Evolutionary conservation across 1,140 invertebrate genomes (phyloP).

Genomic region (Lerema accius): DNA sequence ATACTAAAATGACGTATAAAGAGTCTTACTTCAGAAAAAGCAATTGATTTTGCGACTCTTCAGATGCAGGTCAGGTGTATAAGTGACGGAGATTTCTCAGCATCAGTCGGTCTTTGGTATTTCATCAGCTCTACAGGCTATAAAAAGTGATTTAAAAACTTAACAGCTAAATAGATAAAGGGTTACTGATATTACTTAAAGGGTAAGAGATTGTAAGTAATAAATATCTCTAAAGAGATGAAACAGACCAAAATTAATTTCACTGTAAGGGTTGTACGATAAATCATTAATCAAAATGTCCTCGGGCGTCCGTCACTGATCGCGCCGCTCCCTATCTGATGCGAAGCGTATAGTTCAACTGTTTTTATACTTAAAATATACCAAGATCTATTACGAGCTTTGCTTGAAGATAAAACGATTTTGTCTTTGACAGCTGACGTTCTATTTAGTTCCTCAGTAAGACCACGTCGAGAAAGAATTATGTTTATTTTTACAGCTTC

Average conservation of each 20-base stretch:
- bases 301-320: constrained; percentile 39
- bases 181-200: too few relatives aligned
- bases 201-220: too few relatives aligned
- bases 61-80: too few relatives aligned
- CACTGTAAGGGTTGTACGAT: constrained; percentile 53
- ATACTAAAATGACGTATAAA: too few relatives aligned
- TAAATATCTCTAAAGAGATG: constrained; percentile 38
- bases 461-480: constrained; percentile 10
- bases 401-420: constrained; percentile 45
- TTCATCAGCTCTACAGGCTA: too few relatives aligned
- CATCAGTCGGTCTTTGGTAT: too few relatives aligned
- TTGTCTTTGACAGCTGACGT: constrained; percentile 38
- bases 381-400: constrained; percentile 52
- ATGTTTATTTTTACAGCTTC: constrained; percentile 29
- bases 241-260: constrained; percentile 54
- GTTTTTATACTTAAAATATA: constrained; percentile 47
- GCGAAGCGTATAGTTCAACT: constrained; percentile 44
- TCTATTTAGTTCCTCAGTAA: constrained; percentile 22
- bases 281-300: constrained; percentile 72
- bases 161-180: too few relatives aligned
- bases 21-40: too few relatives aligned
- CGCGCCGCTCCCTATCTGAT: constrained; percentile 42
- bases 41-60: too few relatives aligned
- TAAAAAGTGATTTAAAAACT: too few relatives aligned
- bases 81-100: too few relatives aligned